Base-by-base conservation (phyloP, 2,113 vertebrate species). In the Aphyosemion australe region DNA sequence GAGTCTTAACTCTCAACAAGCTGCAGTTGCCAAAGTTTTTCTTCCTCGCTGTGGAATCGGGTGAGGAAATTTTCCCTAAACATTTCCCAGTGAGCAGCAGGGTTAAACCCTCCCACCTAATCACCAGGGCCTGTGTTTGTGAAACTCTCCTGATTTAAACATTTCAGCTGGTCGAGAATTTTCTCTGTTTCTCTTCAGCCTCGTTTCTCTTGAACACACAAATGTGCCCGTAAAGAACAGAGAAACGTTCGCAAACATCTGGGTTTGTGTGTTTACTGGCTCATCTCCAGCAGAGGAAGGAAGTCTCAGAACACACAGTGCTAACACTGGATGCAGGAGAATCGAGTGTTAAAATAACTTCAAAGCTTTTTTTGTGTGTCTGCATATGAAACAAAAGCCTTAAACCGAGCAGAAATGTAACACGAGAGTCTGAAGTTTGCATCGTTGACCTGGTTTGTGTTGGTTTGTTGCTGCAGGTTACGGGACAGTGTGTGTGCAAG, bases 401-500 rank as follows among this genome's bases (percentile, higher is more conserved):
- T 39, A 26, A 64, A 59, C 47, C 18, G 10, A 8, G 39, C 5
- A 13, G 8, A 19, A 9, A 5, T 3, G 6, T 6, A 12, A 47
- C 26, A 47, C 16, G n/a, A 5, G 26, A 14, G 18, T 12, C 0
- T 16, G 8, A 26, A 19, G 16, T 63, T 8, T 18, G 4, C n/a
- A 19, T n/a, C 11, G 12, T 11, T 72, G 10, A 48, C 8, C 42
- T 60, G 34, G 6, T 50, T 13, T 49, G 43, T 76, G 56, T 65
- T 50, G 58, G 54, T 41, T 34, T 32, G 26, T 56, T 65, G 18
- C 41, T 49, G 50, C 72, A 99, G 97, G 90, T 95, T 78, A 95
- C 94, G 0, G 97, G 97, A 16, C 95, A 95, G 85, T 99, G 97
- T 81, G 91, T 90, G 13, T 99, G 97, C 82, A 95, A 93, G 92